Evolutionary conservation across 2,797 vertebrate genomes (phyloP), one percentile per base, ranked within the genome.

Genomic region (Botia almorhae): DNA sequence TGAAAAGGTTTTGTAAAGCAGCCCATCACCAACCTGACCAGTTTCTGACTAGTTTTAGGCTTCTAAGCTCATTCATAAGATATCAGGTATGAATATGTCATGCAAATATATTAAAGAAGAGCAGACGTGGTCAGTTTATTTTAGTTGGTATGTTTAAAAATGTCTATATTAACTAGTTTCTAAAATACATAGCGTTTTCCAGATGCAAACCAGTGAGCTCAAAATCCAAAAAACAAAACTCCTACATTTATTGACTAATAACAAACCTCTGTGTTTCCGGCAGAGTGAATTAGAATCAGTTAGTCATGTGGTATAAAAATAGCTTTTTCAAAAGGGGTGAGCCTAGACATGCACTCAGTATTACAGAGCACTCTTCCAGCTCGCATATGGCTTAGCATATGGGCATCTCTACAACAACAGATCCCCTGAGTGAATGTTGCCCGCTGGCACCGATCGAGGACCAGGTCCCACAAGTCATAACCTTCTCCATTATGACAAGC

Each of bases 331-430:
- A 43, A 19, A 26, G 3, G 29, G 29, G 58, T 55, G 58, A 29
- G 76, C 29, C 76, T 65, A 68, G 64, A 74, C 70, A 46, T 75
- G 69, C 36, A 14, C 23, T 68, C 63, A 56, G 33, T 74, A 74
- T 73, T 67, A 50, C 78, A 80, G 51, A 67, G 51, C 51, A 74
- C 23, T 56, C 58, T 72, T 53, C 8, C n/a, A 63, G 65, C 46
- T 64, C 70, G 58, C 81, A 75, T 79, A 83, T 75, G 76, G 71
- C 70, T 48, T 19, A 74, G 76, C 81, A 74, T 82, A 82, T 74
- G 81, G 75, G 43, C 23, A 23, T 72, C 69, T 73, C 69, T 67
- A 39, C 67, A 16, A 72, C 48, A 79, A 79, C 60, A 79, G 58
- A 79, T 74, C 51, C 75, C 75, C 21, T 46, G 61, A 14, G 78